Evolutionary conservation across 2,888 invertebrate species (phyloP), one percentile per base, ranked within the genome.

Genomic region (Pachymerium ferrugineum): DNA sequence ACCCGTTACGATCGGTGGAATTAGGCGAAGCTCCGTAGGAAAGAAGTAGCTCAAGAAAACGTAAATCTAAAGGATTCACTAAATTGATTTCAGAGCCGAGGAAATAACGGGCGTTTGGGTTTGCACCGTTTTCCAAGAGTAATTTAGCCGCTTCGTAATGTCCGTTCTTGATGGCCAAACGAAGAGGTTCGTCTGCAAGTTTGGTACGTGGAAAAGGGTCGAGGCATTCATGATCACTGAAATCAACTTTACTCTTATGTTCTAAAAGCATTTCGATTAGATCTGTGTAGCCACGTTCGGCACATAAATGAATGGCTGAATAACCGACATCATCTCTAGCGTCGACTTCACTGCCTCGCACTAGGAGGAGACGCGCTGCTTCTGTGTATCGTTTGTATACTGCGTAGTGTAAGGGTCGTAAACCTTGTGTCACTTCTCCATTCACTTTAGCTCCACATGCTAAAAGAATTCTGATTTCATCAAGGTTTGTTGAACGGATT

Each of bases 31-130:
- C 95, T 1, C 94, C 95, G 80, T 91, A 92, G 19, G 88, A 89
- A 74, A 96, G 85, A 76, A 95, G 84, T 77, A 95, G 84, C 80
- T 92, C 90, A 81, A 95, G 81, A 80, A 91, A 93, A 78, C 92
- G 89, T 72, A 90, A 85, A 79, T 94, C 91, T 76, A 88, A 82
- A 6, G 88, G 86, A 0, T 90, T 91, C 2, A 94, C 89, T 80
- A 94, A 85, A 82, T 94, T 94, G 79, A 96, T 92, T 84, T 96
- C 94, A 0, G 92, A 87, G 4, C 94, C 94, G 81, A 93, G 91
- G 84, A 94, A 94, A 83, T 94, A 93, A n/a, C 92, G 87, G 79
- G 93, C 92, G 83, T 95, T 94, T 4, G 94, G 92, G 82, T 94
- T 90, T 0, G 94, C 94, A 0, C 94, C 94, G 77, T 90, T 88